phyloP scores from a whole-genome alignment of 1,140 invertebrate species.

The Cataglyphis hispanica region DNA sequence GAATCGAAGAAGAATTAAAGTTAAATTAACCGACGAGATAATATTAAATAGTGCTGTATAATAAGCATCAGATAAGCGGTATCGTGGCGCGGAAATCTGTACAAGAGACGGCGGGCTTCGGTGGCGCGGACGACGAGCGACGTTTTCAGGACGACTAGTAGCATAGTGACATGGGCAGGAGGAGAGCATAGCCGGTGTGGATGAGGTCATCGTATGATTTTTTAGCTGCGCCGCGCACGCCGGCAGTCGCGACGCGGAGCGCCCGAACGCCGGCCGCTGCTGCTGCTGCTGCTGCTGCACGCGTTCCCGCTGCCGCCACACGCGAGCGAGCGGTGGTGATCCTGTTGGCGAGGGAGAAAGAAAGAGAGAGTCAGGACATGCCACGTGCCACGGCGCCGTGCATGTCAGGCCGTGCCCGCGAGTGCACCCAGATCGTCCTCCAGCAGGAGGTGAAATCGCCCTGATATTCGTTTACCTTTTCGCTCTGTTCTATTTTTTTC shows the following conservation, averaged over 20 bases:
- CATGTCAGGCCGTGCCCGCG: slow-evolving; percentile 34
- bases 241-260: slow-evolving; percentile 81
- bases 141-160: slow-evolving; percentile 83
- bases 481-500: too few species aligned
- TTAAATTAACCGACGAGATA: not conserved
- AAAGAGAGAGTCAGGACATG: slow-evolving; percentile 58
- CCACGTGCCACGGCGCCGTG: slow-evolving; percentile 72
- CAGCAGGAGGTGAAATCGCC: slow-evolving; percentile 29
- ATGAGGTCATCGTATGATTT: slow-evolving; percentile 84
- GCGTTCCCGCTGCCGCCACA: slow-evolving; percentile 64
- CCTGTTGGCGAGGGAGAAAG: not conserved
- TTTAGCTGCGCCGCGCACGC: slow-evolving; percentile 77
- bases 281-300: slow-evolving; percentile 49
- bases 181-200: slow-evolving; percentile 78
- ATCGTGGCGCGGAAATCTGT: slow-evolving; percentile 53
- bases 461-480: not conserved
- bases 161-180: slow-evolving; percentile 73
- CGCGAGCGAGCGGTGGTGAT: slow-evolving; percentile 34
- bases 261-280: slow-evolving; percentile 77
- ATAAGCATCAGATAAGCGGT: slow-evolving; percentile 35
- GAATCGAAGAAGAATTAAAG: not conserved
- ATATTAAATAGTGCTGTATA: not conserved
- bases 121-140: slow-evolving; percentile 63
- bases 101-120: slow-evolving; percentile 39
- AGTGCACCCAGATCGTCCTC: slow-evolving; percentile 33